Evolutionary conservation across 2,888 invertebrate species (phyloP), one percentile per base, ranked within the genome.

Genomic region (Eurytoma adleriae): DNA sequence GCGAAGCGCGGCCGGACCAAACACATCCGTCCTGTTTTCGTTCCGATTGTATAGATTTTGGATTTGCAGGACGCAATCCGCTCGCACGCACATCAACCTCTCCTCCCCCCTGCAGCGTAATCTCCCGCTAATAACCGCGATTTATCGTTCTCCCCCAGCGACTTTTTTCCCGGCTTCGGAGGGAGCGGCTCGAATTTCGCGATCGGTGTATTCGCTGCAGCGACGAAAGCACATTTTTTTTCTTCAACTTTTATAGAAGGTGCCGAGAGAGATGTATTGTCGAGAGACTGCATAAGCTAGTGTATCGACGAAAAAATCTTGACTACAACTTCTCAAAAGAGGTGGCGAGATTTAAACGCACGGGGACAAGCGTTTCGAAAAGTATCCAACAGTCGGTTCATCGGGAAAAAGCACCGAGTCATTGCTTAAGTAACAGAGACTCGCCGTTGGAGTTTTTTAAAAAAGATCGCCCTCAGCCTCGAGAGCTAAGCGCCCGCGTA

Each of bases 41-140:
- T 12, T 67, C 74, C 82, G 84, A 84, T 89, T 87, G 85, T 87
- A 88, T 89, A 87, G 89, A 90, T 90, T 90, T 89, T 88, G 88
- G 89, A 90, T 90, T 89, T 88, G 83, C 64, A 14, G 83, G 14
- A 40, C 40, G 40, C 27, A 70, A 78, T 80, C 80, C 82, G 85
- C 85, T 85, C 86, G 86, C 86, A 85, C 86, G 86, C 85, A 84
- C 87, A 24, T 13, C 61, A 61, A 61, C 24, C 20, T 10, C 40
- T 40, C 40, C 10, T 10, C 40, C 10, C 40, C 40, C 40, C 40
- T 40, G 89, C 2, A 48, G 7, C 64, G 64, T 90, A 90, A 90
- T 90, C 90, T 90, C 87, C 85, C 85, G 87, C 90, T 90, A 90
- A 90, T 90, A 90, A 90, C 90, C 84, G 85, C 89, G 90, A 90